Base-by-base conservation (phyloP, 2,797 vertebrate species). In the Acestrorhynchus altus region DNA sequence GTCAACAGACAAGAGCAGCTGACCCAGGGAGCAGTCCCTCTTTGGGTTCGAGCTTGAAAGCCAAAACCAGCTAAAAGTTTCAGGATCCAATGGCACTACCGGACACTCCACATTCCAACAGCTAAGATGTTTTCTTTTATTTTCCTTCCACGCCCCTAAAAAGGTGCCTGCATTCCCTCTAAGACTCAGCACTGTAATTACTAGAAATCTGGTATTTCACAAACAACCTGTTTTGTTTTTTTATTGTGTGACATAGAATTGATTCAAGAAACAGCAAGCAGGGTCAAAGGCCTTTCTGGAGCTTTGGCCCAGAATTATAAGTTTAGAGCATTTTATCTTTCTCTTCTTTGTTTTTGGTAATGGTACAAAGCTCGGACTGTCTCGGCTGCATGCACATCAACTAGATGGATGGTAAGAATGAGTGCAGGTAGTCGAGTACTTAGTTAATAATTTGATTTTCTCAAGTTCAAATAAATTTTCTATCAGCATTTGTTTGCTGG, bases 101-200 rank as follows among this genome's bases (percentile, higher is more conserved):
- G 56, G 72, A 73, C 64, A 52, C 40, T 56, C 78, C n/a, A 35
- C 83, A 84, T 84, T 84, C 83, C 78, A 65, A 22, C 15, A 4
- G 5, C 24, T 49, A 51, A 80, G 35, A 49, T 4, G n/a, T 52
- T 68, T 72, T 44, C 6, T 67, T 22, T 60, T 51, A 39, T 56
- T 31, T 66, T 11, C 49, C 47, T 26, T 61, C 59, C 59, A 61
- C 59, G 4, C 61, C 67, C 18, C 28, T 59, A 49, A 80, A 75
- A 78, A 68, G 59, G 44, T n/a, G 15, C 56, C 54, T 59, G 54
- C 10, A 40, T 72, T 82, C 20, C 24, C 12, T 31, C 24, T n/a
- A 7, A 49, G 28, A 67, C 9, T 22, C 49, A 26, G 40, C 54
- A 72, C 69, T 78, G 31, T 66, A 72, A 78, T 73, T 66, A 57